Evolutionary conservation across 92 coral and sea anemone species (phyloP), one percentile per base, ranked within the genome.

Genomic region (Epizoanthus rinbou): DNA sequence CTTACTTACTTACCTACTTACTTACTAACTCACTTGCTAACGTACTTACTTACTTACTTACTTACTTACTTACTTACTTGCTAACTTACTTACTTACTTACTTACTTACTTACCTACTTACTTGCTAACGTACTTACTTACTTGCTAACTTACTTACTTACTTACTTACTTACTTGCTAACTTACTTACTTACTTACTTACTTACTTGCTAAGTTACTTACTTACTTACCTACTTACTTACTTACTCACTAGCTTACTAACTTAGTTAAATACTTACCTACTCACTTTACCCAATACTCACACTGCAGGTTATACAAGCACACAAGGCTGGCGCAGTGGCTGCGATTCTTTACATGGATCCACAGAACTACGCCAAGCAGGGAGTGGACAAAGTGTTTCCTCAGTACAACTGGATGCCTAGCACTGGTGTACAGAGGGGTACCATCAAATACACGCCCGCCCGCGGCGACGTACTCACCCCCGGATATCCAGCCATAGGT

Each of bases 401-500:
- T 17, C 56, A 88, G 1, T 91, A 93, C 80, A 93, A 93, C 83
- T 93, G 97, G 97, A 69, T 93, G 86, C 97, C 97, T 1, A 83
- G 83, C 31, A 88, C 90, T 53, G 94, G 86, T 4, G 97, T 91
- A 3, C 94, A 93, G 74, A 88, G 97, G 6, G 97, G 97, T 6
- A 93, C 93, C 65, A 56, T 91, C 70, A 91, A 88, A 59, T 80
- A 80, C 73, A 56, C 91, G 5, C 35, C 86, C 25, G 73, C 72
- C 39, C 82, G 94, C 35, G 97, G 94, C 31, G 97, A 93, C 68
- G 89, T 94, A 3, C 87, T 91, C 47, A 91, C 97, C 5, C 97
- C 94, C 4, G 97, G 97, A 58, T 93, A 86, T 43, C 97, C 97
- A 1, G 82, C 97, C 17, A 85, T 91, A 22, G 92, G 97, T 91